phyloP scores from a whole-genome alignment of 2,888 invertebrate genomes.

The Sussaba pulchella region DNA sequence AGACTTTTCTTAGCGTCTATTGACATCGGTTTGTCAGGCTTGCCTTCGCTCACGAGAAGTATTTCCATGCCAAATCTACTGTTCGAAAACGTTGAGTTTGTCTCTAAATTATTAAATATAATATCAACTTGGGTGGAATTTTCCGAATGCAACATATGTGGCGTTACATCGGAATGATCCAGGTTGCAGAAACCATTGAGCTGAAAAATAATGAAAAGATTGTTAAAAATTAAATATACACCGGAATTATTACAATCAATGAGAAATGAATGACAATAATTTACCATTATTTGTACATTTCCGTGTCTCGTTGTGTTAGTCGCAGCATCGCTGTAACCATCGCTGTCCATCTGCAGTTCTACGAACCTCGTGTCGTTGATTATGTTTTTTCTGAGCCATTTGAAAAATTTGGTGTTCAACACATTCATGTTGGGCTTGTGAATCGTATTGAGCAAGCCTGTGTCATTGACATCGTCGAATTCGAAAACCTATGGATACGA shows the following conservation, averaged over 20 bases:
- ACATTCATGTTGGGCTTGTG: conserved; percentile 80
- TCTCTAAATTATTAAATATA: conserved; percentile 86
- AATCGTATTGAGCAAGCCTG: conserved; percentile 81
- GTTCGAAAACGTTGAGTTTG: conserved; percentile 84
- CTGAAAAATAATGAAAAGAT: conserved; percentile 82
- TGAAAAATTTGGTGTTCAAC: conserved; percentile 80
- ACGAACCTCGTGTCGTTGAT: conserved; percentile 83
- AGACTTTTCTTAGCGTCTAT: conserved; percentile 86
- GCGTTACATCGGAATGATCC: conserved; percentile 85
- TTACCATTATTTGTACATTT: conserved; percentile 77
- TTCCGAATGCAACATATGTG: conserved; percentile 88
- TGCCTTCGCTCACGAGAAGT: conserved; percentile 85
- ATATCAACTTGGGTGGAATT: conserved; percentile 89
- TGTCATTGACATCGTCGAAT: conserved; percentile 87
- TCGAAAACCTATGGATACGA: conserved; percentile 85
- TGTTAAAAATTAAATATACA: too few relatives aligned
- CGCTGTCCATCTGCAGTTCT: conserved; percentile 77
- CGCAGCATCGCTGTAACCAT: conserved; percentile 75
- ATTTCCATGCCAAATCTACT: conserved; percentile 88
- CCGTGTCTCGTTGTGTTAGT: conserved; percentile 79
- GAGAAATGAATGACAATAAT: too few relatives aligned
- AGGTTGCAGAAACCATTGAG: conserved; percentile 85
- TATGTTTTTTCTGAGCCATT: conserved; percentile 82
- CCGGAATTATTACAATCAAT: too few relatives aligned
- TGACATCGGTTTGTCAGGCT: conserved; percentile 82